phyloP scores from a whole-genome alignment of 2,797 vertebrate genomes.

The Myotis daubentonii region DNA sequence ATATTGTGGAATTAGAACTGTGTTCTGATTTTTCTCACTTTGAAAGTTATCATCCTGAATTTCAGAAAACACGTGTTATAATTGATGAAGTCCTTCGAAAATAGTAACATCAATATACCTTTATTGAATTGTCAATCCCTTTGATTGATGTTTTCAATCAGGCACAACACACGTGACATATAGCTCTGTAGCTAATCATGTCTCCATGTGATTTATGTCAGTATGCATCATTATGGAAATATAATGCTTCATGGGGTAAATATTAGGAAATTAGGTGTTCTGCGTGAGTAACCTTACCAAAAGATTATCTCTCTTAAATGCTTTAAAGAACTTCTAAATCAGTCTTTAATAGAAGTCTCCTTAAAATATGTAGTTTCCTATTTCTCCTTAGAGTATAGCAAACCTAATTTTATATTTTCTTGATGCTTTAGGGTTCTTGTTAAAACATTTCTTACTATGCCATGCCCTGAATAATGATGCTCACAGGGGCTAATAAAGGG shows the following conservation, averaged over 20 bases:
- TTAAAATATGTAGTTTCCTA: neutral
- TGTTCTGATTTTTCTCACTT: neutral
- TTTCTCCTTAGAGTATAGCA: slow-evolving; percentile 17
- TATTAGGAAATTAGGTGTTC: slow-evolving; percentile 54
- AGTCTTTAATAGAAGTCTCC: neutral
- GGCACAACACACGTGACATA: neutral
- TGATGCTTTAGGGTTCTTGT: neutral
- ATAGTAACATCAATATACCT: neutral
- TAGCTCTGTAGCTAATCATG: neutral
- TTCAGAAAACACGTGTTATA: neutral
- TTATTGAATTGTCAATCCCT: neutral
- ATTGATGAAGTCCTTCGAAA: neutral
- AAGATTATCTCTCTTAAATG: neutral
- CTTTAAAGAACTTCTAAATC: neutral
- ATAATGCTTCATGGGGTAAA: slow-evolving; percentile 48
- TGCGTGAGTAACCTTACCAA: slow-evolving; percentile 1
- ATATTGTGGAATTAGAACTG: neutral
- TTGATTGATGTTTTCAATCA: neutral
- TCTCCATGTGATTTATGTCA: slow-evolving; percentile 33
- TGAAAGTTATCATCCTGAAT: neutral
- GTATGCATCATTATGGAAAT: slow-evolving; percentile 61
- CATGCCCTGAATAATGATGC: neutral
- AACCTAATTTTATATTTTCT: slow-evolving; percentile 3
- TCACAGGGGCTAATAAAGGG: neutral
- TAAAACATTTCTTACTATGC: neutral